Evolutionary conservation across 2,113 vertebrate species (phyloP).

Genomic region (Beaufortia kweichowensis): DNA sequence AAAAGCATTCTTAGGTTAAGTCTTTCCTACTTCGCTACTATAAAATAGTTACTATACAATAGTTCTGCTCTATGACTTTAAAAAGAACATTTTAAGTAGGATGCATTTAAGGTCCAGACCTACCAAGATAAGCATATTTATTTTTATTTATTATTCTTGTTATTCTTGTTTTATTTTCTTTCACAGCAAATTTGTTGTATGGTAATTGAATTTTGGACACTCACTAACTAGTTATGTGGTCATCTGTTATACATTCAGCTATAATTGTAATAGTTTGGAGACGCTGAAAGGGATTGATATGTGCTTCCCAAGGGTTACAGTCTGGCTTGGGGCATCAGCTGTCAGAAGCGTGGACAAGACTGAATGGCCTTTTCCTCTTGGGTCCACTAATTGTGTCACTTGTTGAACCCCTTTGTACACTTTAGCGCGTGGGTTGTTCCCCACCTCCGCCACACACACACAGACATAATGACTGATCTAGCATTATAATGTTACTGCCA

Average conservation of each 20-base stretch:
- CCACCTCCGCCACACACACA: slow-evolving; percentile 1
- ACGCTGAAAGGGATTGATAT: slow-evolving; percentile 25
- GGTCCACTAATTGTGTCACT: background rate
- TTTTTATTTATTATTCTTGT: too few species aligned
- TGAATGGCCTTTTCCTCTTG: slow-evolving; percentile 6
- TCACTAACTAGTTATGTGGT: too few species aligned
- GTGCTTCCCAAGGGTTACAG: slow-evolving; percentile 51
- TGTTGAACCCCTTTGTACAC: background rate
- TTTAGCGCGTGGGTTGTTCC: slow-evolving; percentile 34
- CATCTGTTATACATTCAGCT: background rate
- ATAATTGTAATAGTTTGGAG: background rate
- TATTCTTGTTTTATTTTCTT: too few species aligned
- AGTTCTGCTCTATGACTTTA: too few species aligned
- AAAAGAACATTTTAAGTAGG: too few species aligned
- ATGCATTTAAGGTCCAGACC: too few species aligned
- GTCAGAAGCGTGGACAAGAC: slow-evolving; percentile 46
- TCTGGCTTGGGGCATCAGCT: slow-evolving; percentile 65
- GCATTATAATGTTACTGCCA: slow-evolving; percentile 60
- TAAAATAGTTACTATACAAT: too few species aligned
- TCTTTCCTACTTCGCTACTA: too few species aligned
- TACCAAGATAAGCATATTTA: too few species aligned
- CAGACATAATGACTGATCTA: slow-evolving; percentile 55
- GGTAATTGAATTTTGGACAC: too few species aligned
- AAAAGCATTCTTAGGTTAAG: too few species aligned
- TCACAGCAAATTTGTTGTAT: too few species aligned